Evolutionary conservation across 1,140 invertebrate genomes (phyloP).

Genomic region (Frieseomelitta varia): DNA sequence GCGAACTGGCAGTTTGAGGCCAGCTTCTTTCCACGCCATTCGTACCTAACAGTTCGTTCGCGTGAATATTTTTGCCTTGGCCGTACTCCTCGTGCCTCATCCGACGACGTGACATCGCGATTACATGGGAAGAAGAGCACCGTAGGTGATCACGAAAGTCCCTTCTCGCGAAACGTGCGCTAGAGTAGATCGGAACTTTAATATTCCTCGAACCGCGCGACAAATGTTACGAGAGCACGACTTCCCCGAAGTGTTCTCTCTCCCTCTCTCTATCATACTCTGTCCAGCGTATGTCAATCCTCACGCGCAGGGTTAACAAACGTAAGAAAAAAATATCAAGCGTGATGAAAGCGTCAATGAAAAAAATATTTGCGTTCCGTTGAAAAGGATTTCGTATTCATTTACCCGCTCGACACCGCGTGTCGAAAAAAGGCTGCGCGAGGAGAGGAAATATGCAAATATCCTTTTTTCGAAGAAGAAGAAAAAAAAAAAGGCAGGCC

Average conservation of each 20-base stretch:
- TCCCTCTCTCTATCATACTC: too few relatives aligned
- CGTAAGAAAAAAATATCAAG: too few relatives aligned
- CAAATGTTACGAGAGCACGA: conserved; percentile 4
- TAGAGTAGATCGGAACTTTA: not conserved
- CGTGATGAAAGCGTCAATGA: too few relatives aligned
- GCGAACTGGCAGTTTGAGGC: conserved; percentile 68
- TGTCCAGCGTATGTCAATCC: too few relatives aligned
- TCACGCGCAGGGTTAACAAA: not conserved
- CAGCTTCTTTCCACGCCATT: conserved; percentile 64
- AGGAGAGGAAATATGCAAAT: conserved; percentile 65
- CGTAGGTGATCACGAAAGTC: conserved; percentile 63
- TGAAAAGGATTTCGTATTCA: conserved; percentile 19
- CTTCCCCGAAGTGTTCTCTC: too few relatives aligned
- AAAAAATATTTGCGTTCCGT: conserved; percentile 4
- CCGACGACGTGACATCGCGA: conserved; percentile 73
- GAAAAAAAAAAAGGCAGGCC: conserved; percentile 33
- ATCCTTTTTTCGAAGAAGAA: conserved; percentile 43
- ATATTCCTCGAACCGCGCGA: conserved; percentile 10
- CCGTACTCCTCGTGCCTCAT: conserved; percentile 64
- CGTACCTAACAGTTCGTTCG: conserved; percentile 66
- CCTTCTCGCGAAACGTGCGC: conserved; percentile 34
- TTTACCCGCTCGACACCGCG: conserved; percentile 2
- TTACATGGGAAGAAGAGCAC: conserved; percentile 74
- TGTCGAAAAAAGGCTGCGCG: not conserved
- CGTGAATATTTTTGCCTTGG: conserved; percentile 61